phyloP scores from a whole-genome alignment of 2,888 invertebrate genomes.

The Cecidostiba fungosa region DNA sequence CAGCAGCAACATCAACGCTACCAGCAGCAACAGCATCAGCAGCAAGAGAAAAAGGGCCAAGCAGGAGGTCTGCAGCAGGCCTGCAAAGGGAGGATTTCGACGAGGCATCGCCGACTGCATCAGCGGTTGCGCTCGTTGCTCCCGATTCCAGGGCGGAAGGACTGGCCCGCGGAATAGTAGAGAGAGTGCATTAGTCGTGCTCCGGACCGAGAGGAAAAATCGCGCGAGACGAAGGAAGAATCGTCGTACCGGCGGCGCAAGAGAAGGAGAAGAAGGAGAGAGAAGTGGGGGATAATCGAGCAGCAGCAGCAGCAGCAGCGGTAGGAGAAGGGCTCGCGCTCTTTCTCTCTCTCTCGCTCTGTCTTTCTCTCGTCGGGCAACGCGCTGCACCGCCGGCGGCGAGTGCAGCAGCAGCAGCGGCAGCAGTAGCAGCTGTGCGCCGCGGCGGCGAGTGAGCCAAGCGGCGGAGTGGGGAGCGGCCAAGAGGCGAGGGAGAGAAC shows the following conservation, averaged over 20 bases:
- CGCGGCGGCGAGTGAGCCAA: constrained; percentile 17
- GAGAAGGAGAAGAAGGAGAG: constrained; percentile 77
- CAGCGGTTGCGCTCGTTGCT: constrained; percentile 75
- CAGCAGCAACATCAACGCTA: constrained; percentile 67
- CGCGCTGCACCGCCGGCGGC: constrained; percentile 33
- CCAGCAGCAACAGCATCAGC: constrained; percentile 58
- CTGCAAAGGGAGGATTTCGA: neutral
- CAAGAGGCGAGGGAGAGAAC: constrained; percentile 61
- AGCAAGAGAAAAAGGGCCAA: neutral
- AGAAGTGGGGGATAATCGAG: constrained; percentile 75
- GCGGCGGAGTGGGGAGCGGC: constrained; percentile 63
- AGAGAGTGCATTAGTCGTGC: constrained; percentile 65
- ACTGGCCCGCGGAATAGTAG: constrained; percentile 77
- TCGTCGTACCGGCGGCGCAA: constrained; percentile 60
- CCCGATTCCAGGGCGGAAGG: constrained; percentile 77
- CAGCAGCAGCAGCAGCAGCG: constrained; percentile 57
- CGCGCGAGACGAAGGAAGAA: constrained; percentile 62
- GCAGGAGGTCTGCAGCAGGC: neutral
- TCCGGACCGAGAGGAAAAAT: constrained; percentile 64
- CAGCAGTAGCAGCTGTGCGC: constrained; percentile 49
- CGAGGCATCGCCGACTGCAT: constrained; percentile 73
- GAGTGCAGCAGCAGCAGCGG: constrained; percentile 35
- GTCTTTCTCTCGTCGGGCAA: neutral
- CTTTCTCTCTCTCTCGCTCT: constrained; percentile 57
- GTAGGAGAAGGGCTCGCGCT: constrained; percentile 75